Percentiles rank a stretch among this genome's conserved stretches.
Conservation (phyloP, 2,113 vertebrate genomes). For the Notiomystis cincta region DNA sequence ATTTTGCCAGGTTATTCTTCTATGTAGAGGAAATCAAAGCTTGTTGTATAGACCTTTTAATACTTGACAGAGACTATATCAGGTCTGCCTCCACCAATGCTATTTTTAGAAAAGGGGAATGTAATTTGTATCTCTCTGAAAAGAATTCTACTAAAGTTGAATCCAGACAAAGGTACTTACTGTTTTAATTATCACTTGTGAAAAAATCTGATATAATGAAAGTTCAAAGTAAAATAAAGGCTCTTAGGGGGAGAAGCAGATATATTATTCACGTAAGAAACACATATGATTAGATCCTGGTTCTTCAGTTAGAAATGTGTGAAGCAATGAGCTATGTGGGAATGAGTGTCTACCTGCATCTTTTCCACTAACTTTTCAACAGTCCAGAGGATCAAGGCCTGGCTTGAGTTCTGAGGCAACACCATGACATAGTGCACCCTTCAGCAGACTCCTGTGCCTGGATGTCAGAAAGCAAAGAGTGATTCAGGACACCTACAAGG, state of each 20-base stretch:
- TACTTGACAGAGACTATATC: not conserved
- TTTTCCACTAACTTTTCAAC: not conserved
- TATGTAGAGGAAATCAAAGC: conserved; percentile 24
- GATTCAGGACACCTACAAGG: not conserved
- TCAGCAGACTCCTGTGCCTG: not conserved
- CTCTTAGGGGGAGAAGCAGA: not conserved
- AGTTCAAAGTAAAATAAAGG: conserved; percentile 40
- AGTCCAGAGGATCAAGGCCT: not conserved
- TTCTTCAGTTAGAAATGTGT: not conserved
- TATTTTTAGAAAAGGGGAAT: conserved; percentile 12
- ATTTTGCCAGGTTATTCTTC: conserved; percentile 30
- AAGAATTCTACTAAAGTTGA: conserved; percentile 23
- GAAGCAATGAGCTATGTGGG: not conserved
- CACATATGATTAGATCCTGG: not conserved
- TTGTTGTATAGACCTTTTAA: not conserved
- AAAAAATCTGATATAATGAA: not conserved
- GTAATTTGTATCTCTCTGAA: conserved; percentile 18
- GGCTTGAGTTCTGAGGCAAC: not conserved
- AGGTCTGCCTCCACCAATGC: not conserved
- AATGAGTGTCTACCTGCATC: not conserved
- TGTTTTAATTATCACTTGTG: conserved; percentile 45
- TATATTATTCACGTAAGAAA: not conserved
- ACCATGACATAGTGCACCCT: not conserved
- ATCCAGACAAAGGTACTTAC: conserved; percentile 51
- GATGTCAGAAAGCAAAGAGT: not conserved